phyloP scores from a whole-genome alignment of 2,113 vertebrate species.

The Cyanoramphus novaezelandiae region DNA sequence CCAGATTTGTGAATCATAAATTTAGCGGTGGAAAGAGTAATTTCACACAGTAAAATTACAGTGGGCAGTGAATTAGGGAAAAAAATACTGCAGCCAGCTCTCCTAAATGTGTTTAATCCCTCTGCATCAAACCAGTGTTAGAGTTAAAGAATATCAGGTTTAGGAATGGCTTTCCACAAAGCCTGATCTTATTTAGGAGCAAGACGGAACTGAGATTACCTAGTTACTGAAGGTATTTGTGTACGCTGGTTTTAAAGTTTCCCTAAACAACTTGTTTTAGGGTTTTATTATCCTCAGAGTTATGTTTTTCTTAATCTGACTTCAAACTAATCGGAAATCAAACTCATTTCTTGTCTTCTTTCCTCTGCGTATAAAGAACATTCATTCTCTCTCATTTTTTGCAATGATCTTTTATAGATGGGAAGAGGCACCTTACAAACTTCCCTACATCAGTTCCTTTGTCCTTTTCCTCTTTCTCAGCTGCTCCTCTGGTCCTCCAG shows the following conservation, averaged over 20 bases:
- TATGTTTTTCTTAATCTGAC: background rate
- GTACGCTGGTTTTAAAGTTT: background rate
- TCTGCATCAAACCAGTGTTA: background rate
- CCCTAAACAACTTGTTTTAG: background rate
- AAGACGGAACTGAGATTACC: background rate
- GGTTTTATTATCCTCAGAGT: background rate
- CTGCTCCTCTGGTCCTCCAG: background rate
- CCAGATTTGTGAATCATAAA: background rate
- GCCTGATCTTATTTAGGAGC: background rate
- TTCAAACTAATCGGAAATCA: background rate
- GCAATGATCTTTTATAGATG: background rate
- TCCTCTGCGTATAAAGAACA: background rate
- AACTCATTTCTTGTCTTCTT: background rate
- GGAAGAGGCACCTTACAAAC: background rate
- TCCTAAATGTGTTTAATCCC: background rate
- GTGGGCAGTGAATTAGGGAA: background rate
- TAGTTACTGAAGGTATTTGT: background rate
- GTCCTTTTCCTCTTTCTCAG: background rate
- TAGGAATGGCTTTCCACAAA: background rate
- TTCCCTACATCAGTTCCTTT: background rate
- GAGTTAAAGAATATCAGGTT: background rate
- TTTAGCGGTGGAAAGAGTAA: background rate
- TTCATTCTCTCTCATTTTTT: background rate
- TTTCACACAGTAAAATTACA: background rate
- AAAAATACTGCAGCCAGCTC: background rate